Percentiles rank a stretch among this genome's conserved stretches.
Conservation (phyloP, 2,113 vertebrate genomes). For the Podiceps cristatus region DNA sequence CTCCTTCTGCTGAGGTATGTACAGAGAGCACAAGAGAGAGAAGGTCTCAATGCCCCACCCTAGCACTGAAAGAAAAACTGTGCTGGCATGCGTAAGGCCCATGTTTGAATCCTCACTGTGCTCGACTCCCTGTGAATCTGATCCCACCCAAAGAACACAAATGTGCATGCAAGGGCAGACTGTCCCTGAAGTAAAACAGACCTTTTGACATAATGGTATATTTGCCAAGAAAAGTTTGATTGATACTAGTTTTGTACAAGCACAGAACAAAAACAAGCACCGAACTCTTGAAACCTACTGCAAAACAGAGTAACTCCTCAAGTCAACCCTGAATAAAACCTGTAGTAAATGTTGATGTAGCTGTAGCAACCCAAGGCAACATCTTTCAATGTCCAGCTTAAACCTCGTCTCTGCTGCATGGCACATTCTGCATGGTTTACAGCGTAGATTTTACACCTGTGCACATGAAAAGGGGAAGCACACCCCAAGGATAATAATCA, state of each 20-base stretch:
- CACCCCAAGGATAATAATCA: not conserved
- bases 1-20: not conserved
- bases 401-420: not conserved
- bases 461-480: not conserved
- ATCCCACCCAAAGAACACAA: not conserved
- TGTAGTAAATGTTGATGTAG: not conserved
- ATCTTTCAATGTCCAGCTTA: not conserved
- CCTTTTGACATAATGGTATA: no score
- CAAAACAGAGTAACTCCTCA: not conserved
- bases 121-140: rapidly evolving
- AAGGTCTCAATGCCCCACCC: not conserved
- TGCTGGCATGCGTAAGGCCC: not conserved
- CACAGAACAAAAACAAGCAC: not conserved
- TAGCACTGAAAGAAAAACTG: not conserved
- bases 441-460: rapidly evolving
- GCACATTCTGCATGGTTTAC: rapidly evolving
- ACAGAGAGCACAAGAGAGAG: not conserved
- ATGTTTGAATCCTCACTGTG: rapidly evolving
- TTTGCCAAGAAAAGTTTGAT: not conserved
- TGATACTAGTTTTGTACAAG: no score
- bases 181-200: not conserved
- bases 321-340: not conserved
- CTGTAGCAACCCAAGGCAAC: not conserved
- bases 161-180: rapidly evolving
- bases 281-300: not conserved